Evolutionary conservation across 2,797 vertebrate genomes (phyloP), one percentile per base, ranked within the genome.

Genomic region (Cebuella pygmaea): DNA sequence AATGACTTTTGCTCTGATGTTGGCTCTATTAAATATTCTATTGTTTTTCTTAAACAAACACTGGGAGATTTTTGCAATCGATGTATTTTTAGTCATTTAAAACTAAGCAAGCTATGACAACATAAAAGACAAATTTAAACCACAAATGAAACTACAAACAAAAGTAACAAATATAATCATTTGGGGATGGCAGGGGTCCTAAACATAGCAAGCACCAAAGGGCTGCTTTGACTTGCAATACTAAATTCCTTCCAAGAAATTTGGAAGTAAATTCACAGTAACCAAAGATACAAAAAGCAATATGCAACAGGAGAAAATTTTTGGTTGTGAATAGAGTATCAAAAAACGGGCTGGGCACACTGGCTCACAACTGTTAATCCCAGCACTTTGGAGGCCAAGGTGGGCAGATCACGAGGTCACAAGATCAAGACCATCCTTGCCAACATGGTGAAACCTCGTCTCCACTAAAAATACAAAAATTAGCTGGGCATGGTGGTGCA

Each of bases 21-120:
- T 88, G 85, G 78, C 74, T 81, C 8, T 88, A 41, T 41, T 93
- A 84, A 85, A 70, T 93, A 90, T 90, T 39, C 92, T 70, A 89
- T n/a, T 87, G 78, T 89, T 82, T 74, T 95, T 96, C 88, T 95
- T 95, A 93, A 22, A 93, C 36, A 64, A 74, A 59, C 70, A 80
- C 55, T 85, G 75, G 22, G 50, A 88, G 76, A 80, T 64, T 96
- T 97, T 88, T 94, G 44, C 44, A 96, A 93, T 19, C 79, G n/a
- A 93, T 57, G 81, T 19, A 83, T 92, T 90, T 96, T 95, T 91
- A 95, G 52, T 96, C 88, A 85, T 95, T 89, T 61, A 93, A 96
- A 97, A 95, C 46, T 75, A 90, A 97, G 52, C 44, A 89, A 91
- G 72, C 17, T 46, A 88, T 17, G 89, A 92, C 72, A 64, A 95